These are phyloP conservation scores for Capromys pilorides DNA, from an alignment of 2,797 vertebrate genomes.

Conservation along the genomic window DNA sequence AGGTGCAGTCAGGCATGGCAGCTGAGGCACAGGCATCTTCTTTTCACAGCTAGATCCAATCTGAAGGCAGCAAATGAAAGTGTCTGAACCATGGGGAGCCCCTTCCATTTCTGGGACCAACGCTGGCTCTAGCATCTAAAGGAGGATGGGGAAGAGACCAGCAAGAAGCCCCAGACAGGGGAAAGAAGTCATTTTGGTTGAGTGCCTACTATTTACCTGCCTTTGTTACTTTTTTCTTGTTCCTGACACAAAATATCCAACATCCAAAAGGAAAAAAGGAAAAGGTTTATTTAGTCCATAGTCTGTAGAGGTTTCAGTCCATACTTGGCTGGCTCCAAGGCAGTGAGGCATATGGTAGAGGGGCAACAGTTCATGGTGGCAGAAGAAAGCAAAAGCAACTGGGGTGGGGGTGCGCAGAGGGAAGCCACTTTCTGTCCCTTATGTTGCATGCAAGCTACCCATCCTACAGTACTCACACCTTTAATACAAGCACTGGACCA, in stretches of 20 bases:
- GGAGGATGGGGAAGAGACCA: not conserved
- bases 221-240: not conserved
- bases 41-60: not conserved
- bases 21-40: not conserved
- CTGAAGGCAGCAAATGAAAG: not conserved
- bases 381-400: no score
- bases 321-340: not conserved
- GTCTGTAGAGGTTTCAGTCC: not conserved
- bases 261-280: not conserved
- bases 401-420: no score
- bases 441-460: not conserved
- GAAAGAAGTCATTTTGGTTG: not conserved
- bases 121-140: not conserved
- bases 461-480: not conserved
- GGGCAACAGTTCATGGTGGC: no score
- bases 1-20: not conserved
- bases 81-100: not conserved
- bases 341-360: no score
- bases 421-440: no score
- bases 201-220: not conserved
- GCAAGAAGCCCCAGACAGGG: not conserved
- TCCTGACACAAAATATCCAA: not conserved
- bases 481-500: not conserved
- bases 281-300: not conserved
- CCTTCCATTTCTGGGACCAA: not conserved